Evolutionary conservation across 1,140 invertebrate species (phyloP), one percentile per base, ranked within the genome.

Genomic region (Epicauta chinensis): DNA sequence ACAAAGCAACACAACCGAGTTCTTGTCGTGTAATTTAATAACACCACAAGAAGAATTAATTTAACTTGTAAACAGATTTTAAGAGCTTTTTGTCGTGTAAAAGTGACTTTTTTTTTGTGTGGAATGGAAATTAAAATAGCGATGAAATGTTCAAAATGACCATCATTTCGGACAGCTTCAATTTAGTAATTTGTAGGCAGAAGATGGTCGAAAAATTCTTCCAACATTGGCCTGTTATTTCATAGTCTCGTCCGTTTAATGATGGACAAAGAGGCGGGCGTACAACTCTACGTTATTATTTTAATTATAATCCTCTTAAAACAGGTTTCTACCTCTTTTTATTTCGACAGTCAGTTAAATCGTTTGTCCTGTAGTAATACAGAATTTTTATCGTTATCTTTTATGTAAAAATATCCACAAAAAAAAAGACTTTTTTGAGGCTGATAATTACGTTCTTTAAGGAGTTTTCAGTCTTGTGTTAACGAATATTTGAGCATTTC

Each of bases 11-110:
- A n/a, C n/a, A n/a, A n/a, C n/a, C n/a, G n/a, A n/a, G n/a, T n/a
- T n/a, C n/a, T 23, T 5, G 23, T 23, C 23, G 23, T 23, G 23
- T 53, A 55, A 55, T 58, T 58, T 58, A 58, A 58, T 58, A 58
- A 54, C 23, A n/a, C 23, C 4, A 23, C 23, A 23, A 23, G 23
- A 23, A n/a, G n/a, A n/a, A n/a, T n/a, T n/a, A n/a, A n/a, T n/a
- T n/a, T n/a, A n/a, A n/a, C n/a, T n/a, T n/a, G n/a, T n/a, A n/a
- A n/a, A n/a, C n/a, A n/a, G n/a, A n/a, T n/a, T n/a, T n/a, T n/a
- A 50, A 29, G 30, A 40, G 45, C 45, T 52, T 54, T 58, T 54
- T 54, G 51, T 54, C n/a, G n/a, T n/a, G n/a, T n/a, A n/a, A n/a
- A n/a, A n/a, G n/a, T n/a, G n/a, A n/a, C n/a, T n/a, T n/a, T 47